phyloP scores from a whole-genome alignment of 2,113 vertebrate species.

The Pheucticus melanocephalus region DNA sequence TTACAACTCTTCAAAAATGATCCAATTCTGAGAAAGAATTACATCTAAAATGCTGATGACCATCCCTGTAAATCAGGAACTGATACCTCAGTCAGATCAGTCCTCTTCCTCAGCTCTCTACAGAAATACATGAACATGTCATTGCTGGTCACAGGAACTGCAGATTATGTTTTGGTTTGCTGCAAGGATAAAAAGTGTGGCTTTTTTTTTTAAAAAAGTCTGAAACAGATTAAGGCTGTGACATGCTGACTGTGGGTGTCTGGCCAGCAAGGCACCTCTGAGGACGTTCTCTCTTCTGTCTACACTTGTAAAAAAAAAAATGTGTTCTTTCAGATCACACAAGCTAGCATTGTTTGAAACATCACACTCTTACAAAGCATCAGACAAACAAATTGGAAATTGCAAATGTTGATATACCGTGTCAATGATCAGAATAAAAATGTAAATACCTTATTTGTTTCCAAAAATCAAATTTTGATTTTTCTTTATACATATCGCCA shows the following conservation, averaged over 20 bases:
- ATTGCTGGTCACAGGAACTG: neutral
- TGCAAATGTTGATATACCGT: rapidly evolving
- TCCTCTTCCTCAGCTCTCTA: neutral
- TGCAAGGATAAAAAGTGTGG: neutral
- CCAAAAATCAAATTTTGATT: neutral
- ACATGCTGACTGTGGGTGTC: neutral
- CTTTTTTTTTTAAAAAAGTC: neutral
- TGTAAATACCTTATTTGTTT: neutral
- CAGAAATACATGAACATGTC: neutral
- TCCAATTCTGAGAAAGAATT: neutral
- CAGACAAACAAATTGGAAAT: neutral
- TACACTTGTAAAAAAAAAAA: neutral
- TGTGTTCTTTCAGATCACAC: neutral
- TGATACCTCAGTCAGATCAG: neutral
- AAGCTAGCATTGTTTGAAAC: neutral
- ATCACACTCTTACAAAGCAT: neutral
- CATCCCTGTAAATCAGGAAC: neutral
- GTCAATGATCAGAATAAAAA: neutral
- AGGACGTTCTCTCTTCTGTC: neutral
- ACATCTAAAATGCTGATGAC: neutral
- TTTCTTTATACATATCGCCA: neutral
- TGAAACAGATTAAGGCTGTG: neutral
- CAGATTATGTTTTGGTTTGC: neutral
- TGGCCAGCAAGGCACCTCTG: neutral
- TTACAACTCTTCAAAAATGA: neutral